phyloP scores from a whole-genome alignment of 1,140 invertebrate species.

The Octopus bimaculoides region DNA sequence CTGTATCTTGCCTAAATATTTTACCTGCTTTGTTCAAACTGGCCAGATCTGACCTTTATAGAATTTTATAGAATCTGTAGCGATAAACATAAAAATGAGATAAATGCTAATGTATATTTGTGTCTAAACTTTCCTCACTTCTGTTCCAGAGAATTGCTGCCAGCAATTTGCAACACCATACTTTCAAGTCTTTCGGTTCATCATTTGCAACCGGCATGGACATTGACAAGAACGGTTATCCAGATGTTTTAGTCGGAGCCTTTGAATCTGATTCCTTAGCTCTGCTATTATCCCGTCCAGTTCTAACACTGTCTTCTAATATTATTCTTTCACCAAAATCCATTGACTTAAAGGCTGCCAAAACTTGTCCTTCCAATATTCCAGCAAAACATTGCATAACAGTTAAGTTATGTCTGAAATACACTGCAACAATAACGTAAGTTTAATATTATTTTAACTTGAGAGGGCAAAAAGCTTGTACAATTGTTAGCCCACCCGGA shows the following conservation, averaged over 20 bases:
- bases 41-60: too few relatives aligned
- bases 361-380: constrained; percentile 23
- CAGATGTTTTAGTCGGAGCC: constrained; percentile 51
- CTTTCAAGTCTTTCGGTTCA: constrained; percentile 39
- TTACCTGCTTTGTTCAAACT: too few relatives aligned
- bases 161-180: constrained; percentile 25
- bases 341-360: constrained; percentile 23
- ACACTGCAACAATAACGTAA: constrained; percentile 33
- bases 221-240: constrained; percentile 49
- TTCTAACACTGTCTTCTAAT: constrained; percentile 54
- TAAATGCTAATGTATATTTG: too few relatives aligned
- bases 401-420: constrained; percentile 37
- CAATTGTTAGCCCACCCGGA: too few relatives aligned
- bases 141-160: constrained; percentile 41
- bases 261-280: constrained; percentile 40
- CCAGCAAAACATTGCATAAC: constrained; percentile 27
- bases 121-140: neutral
- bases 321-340: constrained; percentile 25
- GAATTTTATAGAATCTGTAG: too few relatives aligned
- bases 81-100: too few relatives aligned
- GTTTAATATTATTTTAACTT: neutral
- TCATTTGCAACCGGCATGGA: constrained; percentile 47
- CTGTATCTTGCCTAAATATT: too few relatives aligned
- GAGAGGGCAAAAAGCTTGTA: too few relatives aligned
- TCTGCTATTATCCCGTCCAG: constrained; percentile 74